phyloP scores from a whole-genome alignment of 53 echinoderm and acorn worm genomes.

The Holothuria leucospilota region DNA sequence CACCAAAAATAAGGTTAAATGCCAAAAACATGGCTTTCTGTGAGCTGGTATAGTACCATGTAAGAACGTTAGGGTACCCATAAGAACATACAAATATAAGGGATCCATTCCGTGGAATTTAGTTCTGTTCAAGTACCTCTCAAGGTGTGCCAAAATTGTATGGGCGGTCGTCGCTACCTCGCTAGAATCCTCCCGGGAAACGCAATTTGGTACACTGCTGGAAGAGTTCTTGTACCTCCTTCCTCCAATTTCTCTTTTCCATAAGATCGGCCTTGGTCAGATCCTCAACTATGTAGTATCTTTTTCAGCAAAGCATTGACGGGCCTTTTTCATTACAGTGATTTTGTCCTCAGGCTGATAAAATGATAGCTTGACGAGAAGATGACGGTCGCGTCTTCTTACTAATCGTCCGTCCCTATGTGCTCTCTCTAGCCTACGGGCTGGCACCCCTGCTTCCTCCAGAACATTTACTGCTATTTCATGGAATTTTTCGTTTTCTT shows the following conservation, averaged over 20 bases:
- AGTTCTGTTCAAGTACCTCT: too few species aligned
- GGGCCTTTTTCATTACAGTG: background rate
- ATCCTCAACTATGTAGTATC: constrained; percentile 1
- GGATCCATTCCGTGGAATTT: too few species aligned
- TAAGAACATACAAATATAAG: too few species aligned
- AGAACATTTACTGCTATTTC: constrained; percentile 25
- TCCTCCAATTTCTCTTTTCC: constrained; percentile 1
- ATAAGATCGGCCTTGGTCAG: background rate
- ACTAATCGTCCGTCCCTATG: constrained; percentile 26
- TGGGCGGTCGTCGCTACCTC: background rate
- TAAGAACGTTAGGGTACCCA: too few species aligned
- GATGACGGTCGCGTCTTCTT: constrained; percentile 15
- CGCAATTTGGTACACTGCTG: background rate
- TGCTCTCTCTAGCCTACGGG: constrained; percentile 25
- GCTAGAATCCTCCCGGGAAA: background rate
- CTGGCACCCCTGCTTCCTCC: constrained; percentile 17
- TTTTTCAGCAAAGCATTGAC: constrained; percentile 19
- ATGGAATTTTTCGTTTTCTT: too few species aligned
- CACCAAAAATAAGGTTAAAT: background rate
- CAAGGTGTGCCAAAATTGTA: background rate
- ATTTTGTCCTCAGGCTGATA: constrained; percentile 36
- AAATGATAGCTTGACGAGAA: constrained; percentile 32
- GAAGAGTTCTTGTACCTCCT: background rate
- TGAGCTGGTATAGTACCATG: background rate
- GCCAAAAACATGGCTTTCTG: too few species aligned